Conservation (phyloP, 2,113 vertebrate species). For the Mustelus asterias region DNA sequence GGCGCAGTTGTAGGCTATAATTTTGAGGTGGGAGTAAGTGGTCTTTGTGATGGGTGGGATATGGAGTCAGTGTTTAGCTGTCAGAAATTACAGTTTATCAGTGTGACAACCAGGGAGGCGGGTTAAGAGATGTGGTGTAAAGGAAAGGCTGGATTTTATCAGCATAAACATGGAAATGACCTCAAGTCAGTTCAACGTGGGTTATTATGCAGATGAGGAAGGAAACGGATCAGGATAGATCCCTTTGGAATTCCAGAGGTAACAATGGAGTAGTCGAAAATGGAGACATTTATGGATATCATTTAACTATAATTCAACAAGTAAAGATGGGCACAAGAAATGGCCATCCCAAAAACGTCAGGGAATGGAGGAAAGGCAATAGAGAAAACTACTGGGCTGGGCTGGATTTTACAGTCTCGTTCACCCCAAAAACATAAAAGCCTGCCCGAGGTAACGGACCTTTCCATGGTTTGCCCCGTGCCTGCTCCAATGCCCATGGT, state of each 20-base stretch:
- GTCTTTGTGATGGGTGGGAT: not conserved
- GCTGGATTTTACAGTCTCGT: too few species aligned
- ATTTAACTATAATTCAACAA: not conserved
- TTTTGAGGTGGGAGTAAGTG: not conserved
- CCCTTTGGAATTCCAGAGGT: not conserved
- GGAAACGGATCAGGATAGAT: not conserved
- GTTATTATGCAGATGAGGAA: not conserved
- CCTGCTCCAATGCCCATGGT: too few species aligned
- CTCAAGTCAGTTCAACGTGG: not conserved
- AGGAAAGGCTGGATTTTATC: not conserved
- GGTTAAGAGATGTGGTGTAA: not conserved
- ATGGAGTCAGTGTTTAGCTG: not conserved
- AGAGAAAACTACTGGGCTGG: not conserved
- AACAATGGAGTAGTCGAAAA: not conserved
- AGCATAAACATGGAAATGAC: not conserved
- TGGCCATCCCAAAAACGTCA: not conserved
- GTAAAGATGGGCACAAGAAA: not conserved
- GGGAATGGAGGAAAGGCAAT: not conserved
- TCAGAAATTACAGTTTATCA: not conserved
- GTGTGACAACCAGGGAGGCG: not conserved
- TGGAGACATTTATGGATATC: not conserved
- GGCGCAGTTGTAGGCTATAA: not conserved
- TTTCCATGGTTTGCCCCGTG: too few species aligned
- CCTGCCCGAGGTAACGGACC: too few species aligned
- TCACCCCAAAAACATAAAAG: too few species aligned